A percentile compares a stretch with the other conserved stretches of the same genome.
These are phyloP conservation scores for Drosophila sucinea DNA, from an alignment of 1,140 invertebrate species.

Conservation along the genomic window DNA sequence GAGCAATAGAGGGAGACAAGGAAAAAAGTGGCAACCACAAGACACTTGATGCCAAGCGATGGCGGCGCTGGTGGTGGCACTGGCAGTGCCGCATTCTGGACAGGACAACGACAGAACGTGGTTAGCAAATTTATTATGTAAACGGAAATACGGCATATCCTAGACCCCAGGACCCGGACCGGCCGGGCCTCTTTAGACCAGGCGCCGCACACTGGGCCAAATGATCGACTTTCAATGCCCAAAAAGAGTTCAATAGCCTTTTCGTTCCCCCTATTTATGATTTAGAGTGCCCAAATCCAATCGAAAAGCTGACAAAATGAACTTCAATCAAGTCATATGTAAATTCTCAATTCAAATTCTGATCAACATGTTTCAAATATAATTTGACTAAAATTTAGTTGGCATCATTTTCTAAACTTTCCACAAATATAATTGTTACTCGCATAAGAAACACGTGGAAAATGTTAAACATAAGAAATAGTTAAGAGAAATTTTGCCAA, in stretches of 20 bases:
- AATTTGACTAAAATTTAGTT: too few relatives aligned
- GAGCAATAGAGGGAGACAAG: not conserved
- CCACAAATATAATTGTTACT: too few relatives aligned
- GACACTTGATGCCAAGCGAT: conserved; percentile 76
- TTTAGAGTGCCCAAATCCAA: too few relatives aligned
- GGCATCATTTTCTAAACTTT: too few relatives aligned
- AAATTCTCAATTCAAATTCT: too few relatives aligned
- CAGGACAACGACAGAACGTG: conserved; percentile 74
- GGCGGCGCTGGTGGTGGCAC: conserved; percentile 48
- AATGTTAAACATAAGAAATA: too few relatives aligned
- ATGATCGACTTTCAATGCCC: not conserved
- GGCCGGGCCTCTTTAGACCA: conserved; percentile 27
- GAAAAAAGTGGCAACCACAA: conserved; percentile 45
- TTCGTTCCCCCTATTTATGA: too few relatives aligned
- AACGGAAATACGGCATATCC: conserved; percentile 83
- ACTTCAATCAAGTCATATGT: too few relatives aligned
- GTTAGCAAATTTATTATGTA: conserved; percentile 83
- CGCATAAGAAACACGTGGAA: too few relatives aligned
- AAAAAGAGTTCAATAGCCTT: not conserved
- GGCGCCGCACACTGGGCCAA: conserved; percentile 40
- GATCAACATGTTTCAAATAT: too few relatives aligned
- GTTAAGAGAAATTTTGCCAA: too few relatives aligned
- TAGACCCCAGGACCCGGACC: conserved; percentile 46
- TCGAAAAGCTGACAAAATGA: too few relatives aligned
- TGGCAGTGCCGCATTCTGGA: conserved; percentile 53